Percentiles rank a stretch among this genome's conserved stretches.
Conservation (phyloP, 2,888 invertebrate species). For the Lycophotia porphyrea region DNA sequence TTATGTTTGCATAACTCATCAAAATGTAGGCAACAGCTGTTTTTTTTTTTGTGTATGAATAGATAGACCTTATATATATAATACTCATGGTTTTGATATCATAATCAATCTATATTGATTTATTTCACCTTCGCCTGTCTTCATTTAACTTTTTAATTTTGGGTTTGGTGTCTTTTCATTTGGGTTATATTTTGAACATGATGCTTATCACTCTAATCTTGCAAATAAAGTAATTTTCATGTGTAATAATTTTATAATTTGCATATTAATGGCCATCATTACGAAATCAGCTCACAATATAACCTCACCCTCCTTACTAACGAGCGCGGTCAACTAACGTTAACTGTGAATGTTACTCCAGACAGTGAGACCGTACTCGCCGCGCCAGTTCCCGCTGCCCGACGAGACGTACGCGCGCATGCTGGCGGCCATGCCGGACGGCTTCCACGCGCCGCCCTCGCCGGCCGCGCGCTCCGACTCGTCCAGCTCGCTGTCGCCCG, state of each 20-base stretch:
- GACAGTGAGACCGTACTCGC: slow-evolving; percentile 93
- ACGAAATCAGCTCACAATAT: background rate
- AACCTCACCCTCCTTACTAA: slow-evolving; percentile 58
- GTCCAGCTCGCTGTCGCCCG: slow-evolving; percentile 76
- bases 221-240: background rate
- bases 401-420: slow-evolving; percentile 93
- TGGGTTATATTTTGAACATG: background rate
- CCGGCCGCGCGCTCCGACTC: slow-evolving; percentile 58
- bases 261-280: background rate
- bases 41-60: too few relatives aligned
- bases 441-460: slow-evolving; percentile 83
- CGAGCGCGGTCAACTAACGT: slow-evolving; percentile 58
- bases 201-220: background rate
- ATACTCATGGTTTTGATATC: background rate
- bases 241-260: too few relatives aligned
- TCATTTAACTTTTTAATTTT: background rate
- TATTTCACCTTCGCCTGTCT: background rate
- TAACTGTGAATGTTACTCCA: slow-evolving; percentile 76
- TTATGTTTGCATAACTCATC: too few relatives aligned
- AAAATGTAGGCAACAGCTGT: too few relatives aligned
- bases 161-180: background rate
- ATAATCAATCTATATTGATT: background rate
- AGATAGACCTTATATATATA: too few relatives aligned
- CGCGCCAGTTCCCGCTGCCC: slow-evolving; percentile 93
- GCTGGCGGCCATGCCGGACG: slow-evolving; percentile 92